These are phyloP conservation scores for Tadarida brasiliensis DNA, from an alignment of 2,797 vertebrate species.

Conservation along the genomic window DNA sequence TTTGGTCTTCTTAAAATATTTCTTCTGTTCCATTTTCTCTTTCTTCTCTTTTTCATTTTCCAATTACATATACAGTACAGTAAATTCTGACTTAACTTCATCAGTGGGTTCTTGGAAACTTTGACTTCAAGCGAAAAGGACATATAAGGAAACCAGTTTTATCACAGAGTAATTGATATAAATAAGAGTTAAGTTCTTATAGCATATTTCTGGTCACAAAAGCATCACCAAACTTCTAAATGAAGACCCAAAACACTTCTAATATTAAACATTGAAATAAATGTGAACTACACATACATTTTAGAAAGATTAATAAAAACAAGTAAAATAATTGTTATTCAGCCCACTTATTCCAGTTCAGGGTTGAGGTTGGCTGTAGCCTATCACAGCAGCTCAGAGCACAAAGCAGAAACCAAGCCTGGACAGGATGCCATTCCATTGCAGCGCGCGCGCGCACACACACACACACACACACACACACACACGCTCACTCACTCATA, in stretches of 20 bases:
- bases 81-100: neutral
- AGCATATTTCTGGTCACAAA: neutral
- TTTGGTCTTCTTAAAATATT: conserved; percentile 17
- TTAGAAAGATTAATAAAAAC: neutral
- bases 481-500: neutral
- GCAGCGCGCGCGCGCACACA: neutral
- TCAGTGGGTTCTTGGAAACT: neutral
- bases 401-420: neutral
- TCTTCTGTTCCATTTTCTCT: neutral
- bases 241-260: neutral
- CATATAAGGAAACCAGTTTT: neutral
- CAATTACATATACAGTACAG: neutral
- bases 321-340: neutral
- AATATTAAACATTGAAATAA: neutral
- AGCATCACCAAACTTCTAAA: neutral
- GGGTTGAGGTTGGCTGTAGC: neutral
- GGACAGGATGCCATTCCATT: neutral
- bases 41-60: neutral
- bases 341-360: neutral
- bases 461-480: neutral
- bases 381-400: neutral
- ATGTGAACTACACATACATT: neutral
- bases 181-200: neutral
- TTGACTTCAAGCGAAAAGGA: neutral
- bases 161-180: neutral